Percentiles rank a stretch among this genome's conserved stretches.
Conservation (phyloP, 1,140 invertebrate genomes). For the Propsilocerus akamusi region DNA sequence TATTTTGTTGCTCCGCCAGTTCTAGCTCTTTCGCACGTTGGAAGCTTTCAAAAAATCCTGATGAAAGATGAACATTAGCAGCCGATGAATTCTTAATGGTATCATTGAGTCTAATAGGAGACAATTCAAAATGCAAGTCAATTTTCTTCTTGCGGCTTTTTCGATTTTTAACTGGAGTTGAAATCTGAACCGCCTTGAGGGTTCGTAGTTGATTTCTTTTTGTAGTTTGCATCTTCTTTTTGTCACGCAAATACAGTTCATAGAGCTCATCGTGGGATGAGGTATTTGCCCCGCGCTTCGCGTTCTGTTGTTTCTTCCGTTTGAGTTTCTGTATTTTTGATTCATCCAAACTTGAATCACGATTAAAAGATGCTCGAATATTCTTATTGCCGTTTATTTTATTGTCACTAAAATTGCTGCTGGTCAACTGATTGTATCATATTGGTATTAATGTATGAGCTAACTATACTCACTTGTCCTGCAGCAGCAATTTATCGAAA, state of each 20-base stretch:
- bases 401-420: constrained; percentile 12
- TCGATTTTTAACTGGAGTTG: background rate
- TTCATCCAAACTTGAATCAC: constrained; percentile 19
- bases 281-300: constrained; percentile 5
- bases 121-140: no score
- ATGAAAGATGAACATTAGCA: no score
- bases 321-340: constrained; percentile 5
- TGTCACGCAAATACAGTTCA: constrained; percentile 12
- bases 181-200: background rate
- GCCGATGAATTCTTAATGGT: no score
- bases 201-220: background rate
- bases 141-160: background rate
- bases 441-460: background rate
- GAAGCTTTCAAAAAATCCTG: no score
- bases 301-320: background rate
- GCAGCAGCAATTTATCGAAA: constrained; percentile 16
- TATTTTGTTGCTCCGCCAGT: no score
- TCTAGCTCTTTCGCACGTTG: no score
- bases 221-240: constrained; percentile 7
- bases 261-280: constrained; percentile 8
- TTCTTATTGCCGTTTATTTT: constrained; percentile 13
- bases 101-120: no score
- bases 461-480: constrained; percentile 10
- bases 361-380: constrained; percentile 16
- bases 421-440: background rate